phyloP scores from a whole-genome alignment of 2,888 invertebrate species.

The Hyposoter dolosus region DNA sequence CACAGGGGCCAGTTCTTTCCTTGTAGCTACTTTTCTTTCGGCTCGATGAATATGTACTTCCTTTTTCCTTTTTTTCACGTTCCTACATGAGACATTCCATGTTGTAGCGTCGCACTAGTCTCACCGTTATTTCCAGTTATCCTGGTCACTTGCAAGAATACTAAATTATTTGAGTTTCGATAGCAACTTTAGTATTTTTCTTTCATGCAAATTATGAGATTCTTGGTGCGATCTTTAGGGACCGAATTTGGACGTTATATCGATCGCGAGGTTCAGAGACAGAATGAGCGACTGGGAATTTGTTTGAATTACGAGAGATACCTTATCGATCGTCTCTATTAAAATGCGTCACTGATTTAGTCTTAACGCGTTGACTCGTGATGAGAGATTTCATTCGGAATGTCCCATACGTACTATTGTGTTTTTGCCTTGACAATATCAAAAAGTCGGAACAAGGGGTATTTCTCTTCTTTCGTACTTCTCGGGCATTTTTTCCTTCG shows the following conservation, averaged over 20 bases:
- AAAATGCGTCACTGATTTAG: neutral
- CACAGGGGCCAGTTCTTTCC: conserved; percentile 41
- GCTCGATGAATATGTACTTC: conserved; percentile 25
- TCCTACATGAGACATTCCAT: conserved; percentile 6
- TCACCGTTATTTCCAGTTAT: neutral
- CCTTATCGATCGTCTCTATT: neutral
- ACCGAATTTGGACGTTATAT: too few relatives aligned
- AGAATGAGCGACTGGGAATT: too few relatives aligned
- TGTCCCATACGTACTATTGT: neutral
- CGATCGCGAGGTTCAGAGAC: too few relatives aligned
- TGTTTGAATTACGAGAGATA: neutral
- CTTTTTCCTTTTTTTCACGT: conserved; percentile 8
- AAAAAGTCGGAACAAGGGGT: conserved; percentile 36
- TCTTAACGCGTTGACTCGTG: neutral
- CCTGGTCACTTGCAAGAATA: neutral
- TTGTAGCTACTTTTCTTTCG: conserved; percentile 37
- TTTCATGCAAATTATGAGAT: too few relatives aligned
- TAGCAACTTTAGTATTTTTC: neutral
- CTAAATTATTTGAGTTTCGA: neutral
- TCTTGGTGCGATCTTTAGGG: too few relatives aligned
- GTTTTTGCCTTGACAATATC: conserved; percentile 53
- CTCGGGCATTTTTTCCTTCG: conserved; percentile 27
- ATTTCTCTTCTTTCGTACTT: conserved; percentile 37
- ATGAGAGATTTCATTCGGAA: neutral
- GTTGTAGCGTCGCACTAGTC: neutral